Conservation (phyloP, 2,113 vertebrate genomes). For the Chloropsis hardwickii region DNA sequence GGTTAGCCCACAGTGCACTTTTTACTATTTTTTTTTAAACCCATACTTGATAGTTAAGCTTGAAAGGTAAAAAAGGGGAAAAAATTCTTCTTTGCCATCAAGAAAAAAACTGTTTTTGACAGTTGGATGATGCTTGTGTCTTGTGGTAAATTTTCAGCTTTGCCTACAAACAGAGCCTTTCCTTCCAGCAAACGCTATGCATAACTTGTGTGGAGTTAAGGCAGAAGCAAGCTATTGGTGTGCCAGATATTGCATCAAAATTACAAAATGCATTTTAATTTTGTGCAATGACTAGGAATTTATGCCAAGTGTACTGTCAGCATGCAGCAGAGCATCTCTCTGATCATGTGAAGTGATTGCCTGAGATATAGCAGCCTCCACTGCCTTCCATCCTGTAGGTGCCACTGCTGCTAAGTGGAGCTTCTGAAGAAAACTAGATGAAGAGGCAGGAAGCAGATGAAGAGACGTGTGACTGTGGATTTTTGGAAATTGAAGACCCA, state of each 20-base stretch:
- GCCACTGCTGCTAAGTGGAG: conserved; percentile 63
- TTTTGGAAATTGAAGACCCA: conserved; percentile 20
- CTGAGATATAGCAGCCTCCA: conserved; percentile 20
- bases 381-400: conserved; percentile 62
- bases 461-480: background rate
- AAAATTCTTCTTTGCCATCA: conserved; percentile 5
- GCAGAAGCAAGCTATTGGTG: conserved; percentile 47
- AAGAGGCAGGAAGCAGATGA: background rate
- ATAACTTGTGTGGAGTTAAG: conserved; percentile 38
- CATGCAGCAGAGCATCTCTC: conserved; percentile 43
- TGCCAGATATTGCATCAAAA: conserved; percentile 66
- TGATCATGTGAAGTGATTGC: conserved; percentile 32
- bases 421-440: conserved; percentile 30
- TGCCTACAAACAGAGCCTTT: conserved; percentile 61
- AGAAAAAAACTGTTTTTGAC: conserved; percentile 45
- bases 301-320: conserved; percentile 59
- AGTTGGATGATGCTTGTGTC: conserved; percentile 53
- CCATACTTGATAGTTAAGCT: background rate
- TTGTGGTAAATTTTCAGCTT: conserved; percentile 64
- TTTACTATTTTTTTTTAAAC: background rate
- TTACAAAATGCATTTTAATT: conserved; percentile 68
- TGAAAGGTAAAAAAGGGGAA: conserved; percentile 29
- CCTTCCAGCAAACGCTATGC: conserved; percentile 51
- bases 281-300: conserved; percentile 54
- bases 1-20: background rate